Evolutionary conservation across 2,888 invertebrate genomes (phyloP), one percentile per base, ranked within the genome.

Genomic region (Pammene aurita): DNA sequence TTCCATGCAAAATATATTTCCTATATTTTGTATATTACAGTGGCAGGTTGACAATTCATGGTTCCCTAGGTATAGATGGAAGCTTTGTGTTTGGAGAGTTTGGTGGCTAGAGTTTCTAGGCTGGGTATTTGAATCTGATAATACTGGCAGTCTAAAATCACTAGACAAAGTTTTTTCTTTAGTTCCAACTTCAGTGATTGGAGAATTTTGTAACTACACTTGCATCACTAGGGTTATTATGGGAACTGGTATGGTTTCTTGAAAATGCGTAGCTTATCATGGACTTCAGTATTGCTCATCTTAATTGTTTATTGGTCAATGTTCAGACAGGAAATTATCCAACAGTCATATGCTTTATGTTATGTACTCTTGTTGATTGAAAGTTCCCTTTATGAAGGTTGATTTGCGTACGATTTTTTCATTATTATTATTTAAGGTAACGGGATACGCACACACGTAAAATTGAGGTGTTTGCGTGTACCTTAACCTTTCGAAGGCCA

Each of bases 61-160:
- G 94, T 95, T 93, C 83, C 93, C 94, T 67, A 94, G 93, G 26
- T 94, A 93, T 81, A 85, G 84, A 4, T 94, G 94, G 94, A 93
- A 92, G 76, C 86, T 91, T 44, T 94, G 94, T 73, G 80, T 92
- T 34, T 95, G 95, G 78, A 18, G 89, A 90, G 35, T 95, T 94
- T 85, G 92, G 93, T n/a, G n/a, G n/a, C n/a, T n/a, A 63, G 80
- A 85, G 48, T 93, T 93, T 74, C 76, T 94, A 73, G 95, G 95
- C 75, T 95, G 93, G 93, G 80, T 91, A 69, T 93, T 93, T 85
- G 87, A 93, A 76, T 89, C 92, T 18, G 72, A 84, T 69, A 72
- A 80, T 67, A 69, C 73, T 66, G 70, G 70, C 63, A 68, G 70
- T 63, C 73, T 74, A 65, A 68, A 78, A 65, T 70, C 75, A 63